Percentiles rank a stretch among this genome's conserved stretches.
Conservation (phyloP, 2,113 vertebrate species). For the Recurvirostra avosetta region DNA sequence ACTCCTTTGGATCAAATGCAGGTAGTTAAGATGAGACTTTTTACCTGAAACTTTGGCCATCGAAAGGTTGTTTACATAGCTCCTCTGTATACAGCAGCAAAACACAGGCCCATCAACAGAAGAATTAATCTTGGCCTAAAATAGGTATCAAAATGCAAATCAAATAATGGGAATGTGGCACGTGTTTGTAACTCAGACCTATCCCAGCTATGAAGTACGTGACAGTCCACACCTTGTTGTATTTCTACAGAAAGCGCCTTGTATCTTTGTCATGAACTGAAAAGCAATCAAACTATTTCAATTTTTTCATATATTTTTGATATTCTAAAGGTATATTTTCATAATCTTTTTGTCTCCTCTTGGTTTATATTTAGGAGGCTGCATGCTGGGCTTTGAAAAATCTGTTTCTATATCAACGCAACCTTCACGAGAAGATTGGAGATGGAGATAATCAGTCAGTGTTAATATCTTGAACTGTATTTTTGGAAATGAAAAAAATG, state of each 20-base stretch:
- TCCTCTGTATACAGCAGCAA: background rate
- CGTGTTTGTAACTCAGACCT: background rate
- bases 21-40: background rate
- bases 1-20: background rate
- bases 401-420: constrained; percentile 83
- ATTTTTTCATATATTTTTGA: background rate
- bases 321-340: background rate
- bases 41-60: background rate
- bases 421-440: constrained; percentile 75
- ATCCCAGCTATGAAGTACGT: background rate
- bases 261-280: background rate
- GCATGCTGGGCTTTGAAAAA: constrained; percentile 91
- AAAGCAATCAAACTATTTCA: background rate
- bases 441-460: constrained; percentile 86
- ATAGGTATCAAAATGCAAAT: background rate
- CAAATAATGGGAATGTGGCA: background rate
- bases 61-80: background rate
- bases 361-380: constrained; percentile 79
- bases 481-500: background rate
- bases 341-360: background rate
- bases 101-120: background rate
- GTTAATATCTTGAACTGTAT: background rate
- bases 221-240: background rate
- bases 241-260: background rate
- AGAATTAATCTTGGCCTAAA: background rate